Base-by-base conservation (phyloP, 1,140 invertebrate genomes). In the Oedothorax gibbosus region DNA sequence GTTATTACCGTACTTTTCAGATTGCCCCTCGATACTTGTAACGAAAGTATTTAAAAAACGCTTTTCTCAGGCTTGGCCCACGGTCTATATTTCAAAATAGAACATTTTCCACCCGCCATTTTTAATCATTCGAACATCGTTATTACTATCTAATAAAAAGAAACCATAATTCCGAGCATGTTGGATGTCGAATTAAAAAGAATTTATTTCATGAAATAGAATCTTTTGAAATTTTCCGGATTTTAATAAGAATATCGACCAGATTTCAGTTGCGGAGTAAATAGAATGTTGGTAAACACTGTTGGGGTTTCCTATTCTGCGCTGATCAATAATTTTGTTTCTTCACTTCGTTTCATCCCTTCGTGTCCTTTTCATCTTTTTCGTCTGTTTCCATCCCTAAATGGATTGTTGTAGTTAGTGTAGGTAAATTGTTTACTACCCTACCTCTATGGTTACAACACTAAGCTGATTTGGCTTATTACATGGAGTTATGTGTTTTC, bases 261-360 rank as follows among this genome's bases (percentile, higher is more conserved):
- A 35, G 51, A 49, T 7, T 51, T 11, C 7, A 64, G 50, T 18
- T 18, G 10, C 15, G 64, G 64, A 60, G 65, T 81, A 77, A 64
- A 21, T 51, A 62, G 62, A 77, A 56, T 81, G 78, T 81, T 81
- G 20, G 78, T 81, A 81, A 81, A 81, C 78, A 81, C 78, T 81
- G 64, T 21, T 81, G 71, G 57, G 78, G 66, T 81, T 81, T 81
- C 78, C 57, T 71, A 65, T 15, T 64, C 60, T 20, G 53, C 21
- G 35, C 78, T 81, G 78, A 81, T 81, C 78, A 81, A 81, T 81
- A 81, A 71, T 71, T 71, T 71, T 51, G 66, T 78, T 64, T 68
- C 65, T 68, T 56, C 53, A 57, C 20, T 14, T 57, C 66, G 35
- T n/a, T 20, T 53, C 49, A 50, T 56, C 15, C 15, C 21, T n/a